phyloP scores from a whole-genome alignment of 1,140 invertebrate genomes.

The Macrocentrus cingulum region DNA sequence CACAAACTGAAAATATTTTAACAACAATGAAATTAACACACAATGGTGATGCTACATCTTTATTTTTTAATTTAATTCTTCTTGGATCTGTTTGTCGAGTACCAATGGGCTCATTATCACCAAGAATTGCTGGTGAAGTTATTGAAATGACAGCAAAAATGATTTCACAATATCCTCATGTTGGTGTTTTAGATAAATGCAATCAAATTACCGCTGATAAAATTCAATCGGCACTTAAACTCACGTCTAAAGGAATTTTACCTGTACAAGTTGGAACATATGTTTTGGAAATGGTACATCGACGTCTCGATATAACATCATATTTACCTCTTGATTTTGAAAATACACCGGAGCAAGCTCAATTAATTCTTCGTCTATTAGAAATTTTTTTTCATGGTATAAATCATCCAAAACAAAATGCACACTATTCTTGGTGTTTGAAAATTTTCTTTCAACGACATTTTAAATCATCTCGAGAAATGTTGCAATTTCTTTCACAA shows the following conservation, averaged over 20 bases:
- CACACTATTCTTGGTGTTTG: conserved; percentile 50
- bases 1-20: conserved; percentile 42
- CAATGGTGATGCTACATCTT: conserved; percentile 41
- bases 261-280: conserved; percentile 52
- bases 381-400: conserved; percentile 51
- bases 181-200: conserved; percentile 34
- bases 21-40: conserved; percentile 39
- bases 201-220: conserved; percentile 49
- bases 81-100: conserved; percentile 52
- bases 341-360: conserved; percentile 40
- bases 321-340: conserved; percentile 46
- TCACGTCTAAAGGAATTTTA: conserved; percentile 41
- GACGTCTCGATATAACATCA: conserved; percentile 44
- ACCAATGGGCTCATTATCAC: conserved; percentile 39
- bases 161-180: conserved; percentile 38
- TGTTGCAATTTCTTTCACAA: conserved; percentile 45
- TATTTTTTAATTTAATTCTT: conserved; percentile 54
- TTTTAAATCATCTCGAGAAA: conserved; percentile 39
- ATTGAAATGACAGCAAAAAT: conserved; percentile 50
- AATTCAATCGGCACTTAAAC: conserved; percentile 39
- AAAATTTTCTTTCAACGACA: conserved; percentile 53
- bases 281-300: conserved; percentile 52
- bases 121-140: conserved; percentile 38
- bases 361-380: conserved; percentile 43
- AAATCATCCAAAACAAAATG: conserved; percentile 21